phyloP scores from a whole-genome alignment of 1,140 invertebrate species.

The Hyposmocoma kahamanoa region DNA sequence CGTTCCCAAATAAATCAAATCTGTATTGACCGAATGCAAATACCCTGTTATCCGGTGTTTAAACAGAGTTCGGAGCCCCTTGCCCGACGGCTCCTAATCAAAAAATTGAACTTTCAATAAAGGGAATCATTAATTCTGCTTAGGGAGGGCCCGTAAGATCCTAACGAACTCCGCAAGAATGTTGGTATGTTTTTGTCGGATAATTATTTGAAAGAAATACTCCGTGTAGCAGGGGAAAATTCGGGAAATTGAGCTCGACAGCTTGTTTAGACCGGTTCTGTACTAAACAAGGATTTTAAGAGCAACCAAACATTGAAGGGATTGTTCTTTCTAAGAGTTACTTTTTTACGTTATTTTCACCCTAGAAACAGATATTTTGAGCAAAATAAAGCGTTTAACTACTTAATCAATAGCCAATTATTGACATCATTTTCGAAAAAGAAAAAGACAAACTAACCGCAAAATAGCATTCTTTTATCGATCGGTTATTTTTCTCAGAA shows the following conservation, averaged over 20 bases:
- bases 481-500: constrained; percentile 64
- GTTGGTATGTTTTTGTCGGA: constrained; percentile 61
- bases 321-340: too few relatives aligned
- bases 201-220: constrained; percentile 68
- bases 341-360: too few relatives aligned
- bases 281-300: too few relatives aligned
- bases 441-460: constrained; percentile 32
- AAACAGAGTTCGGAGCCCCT: constrained; percentile 43
- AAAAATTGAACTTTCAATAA: constrained; percentile 72
- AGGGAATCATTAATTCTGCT: constrained; percentile 70
- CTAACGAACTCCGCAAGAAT: constrained; percentile 69
- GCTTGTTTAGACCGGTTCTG: background rate
- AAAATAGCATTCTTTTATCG: constrained; percentile 41
- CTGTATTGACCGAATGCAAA: constrained; percentile 64
- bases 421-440: too few relatives aligned
- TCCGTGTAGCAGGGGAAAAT: constrained; percentile 10
- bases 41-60: constrained; percentile 67
- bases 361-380: too few relatives aligned
- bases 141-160: constrained; percentile 55
- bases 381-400: too few relatives aligned
- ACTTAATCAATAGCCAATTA: too few relatives aligned
- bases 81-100: constrained; percentile 54
- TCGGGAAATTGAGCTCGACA: background rate
- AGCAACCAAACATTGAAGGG: too few relatives aligned
- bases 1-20: constrained; percentile 30